phyloP scores from a whole-genome alignment of 2,797 vertebrate species.

The Tenualosa ilisha region DNA sequence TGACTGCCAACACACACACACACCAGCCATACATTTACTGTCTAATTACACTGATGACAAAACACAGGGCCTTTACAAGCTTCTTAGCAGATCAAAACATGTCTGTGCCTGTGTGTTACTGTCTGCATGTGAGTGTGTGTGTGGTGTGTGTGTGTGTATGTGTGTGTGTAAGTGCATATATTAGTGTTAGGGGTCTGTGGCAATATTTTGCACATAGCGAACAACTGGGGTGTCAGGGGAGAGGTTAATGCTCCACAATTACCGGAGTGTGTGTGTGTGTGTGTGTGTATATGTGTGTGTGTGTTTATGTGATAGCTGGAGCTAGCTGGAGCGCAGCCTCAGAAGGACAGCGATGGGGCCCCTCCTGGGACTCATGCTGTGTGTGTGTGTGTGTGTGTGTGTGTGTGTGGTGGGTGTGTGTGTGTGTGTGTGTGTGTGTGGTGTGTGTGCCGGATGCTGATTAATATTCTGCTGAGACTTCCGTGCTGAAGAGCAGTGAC shows the following conservation, averaged over 20 bases:
- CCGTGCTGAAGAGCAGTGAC: slow-evolving; percentile 57
- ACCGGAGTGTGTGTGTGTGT: neutral
- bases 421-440: neutral
- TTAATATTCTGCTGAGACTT: slow-evolving; percentile 67
- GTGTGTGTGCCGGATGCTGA: slow-evolving; percentile 51
- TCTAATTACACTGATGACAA: slow-evolving; percentile 61
- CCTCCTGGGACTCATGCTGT: slow-evolving; percentile 22
- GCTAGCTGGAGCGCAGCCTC: slow-evolving; percentile 29
- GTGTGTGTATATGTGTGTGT: neutral
- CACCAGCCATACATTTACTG: slow-evolving; percentile 45
- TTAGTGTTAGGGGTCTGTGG: neutral
- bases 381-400: neutral
- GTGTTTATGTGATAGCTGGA: neutral
- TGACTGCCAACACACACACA: neutral
- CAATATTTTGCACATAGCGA: too few species aligned
- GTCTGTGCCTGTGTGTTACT: neutral
- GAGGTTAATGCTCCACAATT: too few species aligned
- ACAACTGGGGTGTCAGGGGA: neutral
- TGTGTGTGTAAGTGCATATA: neutral
- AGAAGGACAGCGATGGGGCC: slow-evolving; percentile 57
- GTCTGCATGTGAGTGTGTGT: neutral
- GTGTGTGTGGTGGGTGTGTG: neutral
- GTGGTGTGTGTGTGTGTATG: neutral
- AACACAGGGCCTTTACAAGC: slow-evolving; percentile 40
- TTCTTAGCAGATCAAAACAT: neutral